A percentile compares a stretch with the other conserved stretches of the same genome.
These are phyloP conservation scores for Gryllus bimaculatus DNA, from an alignment of 1,140 invertebrate genomes.

Conservation along the genomic window DNA sequence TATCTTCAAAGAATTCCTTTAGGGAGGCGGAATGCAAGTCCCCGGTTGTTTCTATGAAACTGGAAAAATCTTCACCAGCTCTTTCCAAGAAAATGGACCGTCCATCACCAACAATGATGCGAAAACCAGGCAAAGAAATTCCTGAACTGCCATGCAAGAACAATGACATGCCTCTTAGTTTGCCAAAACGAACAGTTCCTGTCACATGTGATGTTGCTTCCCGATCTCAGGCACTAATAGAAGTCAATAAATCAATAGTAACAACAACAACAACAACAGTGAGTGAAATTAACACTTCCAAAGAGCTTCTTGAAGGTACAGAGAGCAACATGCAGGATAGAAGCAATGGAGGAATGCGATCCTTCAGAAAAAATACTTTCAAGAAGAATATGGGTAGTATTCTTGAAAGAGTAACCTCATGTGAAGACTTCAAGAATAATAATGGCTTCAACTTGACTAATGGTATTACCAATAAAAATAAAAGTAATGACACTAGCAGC, in stretches of 20 bases:
- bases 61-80: no score
- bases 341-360: not conserved
- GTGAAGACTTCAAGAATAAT: constrained; percentile 34
- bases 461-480: no score
- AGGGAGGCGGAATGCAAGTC: no score
- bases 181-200: not conserved
- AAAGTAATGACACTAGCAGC: no score
- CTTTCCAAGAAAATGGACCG: not conserved
- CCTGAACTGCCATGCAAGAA: no score
- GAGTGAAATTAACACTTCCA: not conserved
- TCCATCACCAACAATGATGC: not conserved
- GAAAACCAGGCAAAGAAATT: constrained; percentile 3
- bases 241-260: not conserved
- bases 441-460: no score
- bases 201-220: not conserved
- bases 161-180: not conserved
- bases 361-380: constrained; percentile 8
- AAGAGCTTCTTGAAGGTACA: not conserved
- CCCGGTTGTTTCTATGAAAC: no score
- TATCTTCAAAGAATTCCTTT: not conserved
- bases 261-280: not conserved
- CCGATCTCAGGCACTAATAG: not conserved
- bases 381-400: constrained; percentile 12
- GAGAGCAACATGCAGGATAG: not conserved
- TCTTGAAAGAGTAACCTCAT: constrained; percentile 22